These are phyloP conservation scores for Syngnathus rostellatus DNA, from an alignment of 2,797 vertebrate species.

Conservation along the genomic window DNA sequence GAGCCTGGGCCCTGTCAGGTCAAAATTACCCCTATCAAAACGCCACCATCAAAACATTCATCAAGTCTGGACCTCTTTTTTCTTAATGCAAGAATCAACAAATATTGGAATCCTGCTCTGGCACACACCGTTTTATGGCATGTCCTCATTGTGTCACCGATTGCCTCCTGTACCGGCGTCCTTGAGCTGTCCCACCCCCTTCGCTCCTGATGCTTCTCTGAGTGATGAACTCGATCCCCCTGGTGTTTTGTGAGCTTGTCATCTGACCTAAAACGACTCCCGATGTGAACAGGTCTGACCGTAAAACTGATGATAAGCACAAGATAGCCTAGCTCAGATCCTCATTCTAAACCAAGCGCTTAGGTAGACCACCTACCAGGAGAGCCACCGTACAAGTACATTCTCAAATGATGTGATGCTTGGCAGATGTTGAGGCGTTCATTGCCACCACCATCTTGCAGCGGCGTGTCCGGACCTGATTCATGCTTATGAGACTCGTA, in stretches of 20 bases:
- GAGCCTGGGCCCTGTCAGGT: conserved; percentile 78
- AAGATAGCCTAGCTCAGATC: background rate
- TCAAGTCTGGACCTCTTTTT: conserved; percentile 58
- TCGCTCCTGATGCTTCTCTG: conserved; percentile 46
- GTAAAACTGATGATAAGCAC: conserved; percentile 30
- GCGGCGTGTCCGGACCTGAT: too few species aligned
- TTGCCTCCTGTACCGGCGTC: conserved; percentile 16
- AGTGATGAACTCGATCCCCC: conserved; percentile 52
- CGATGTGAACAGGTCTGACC: conserved; percentile 51
- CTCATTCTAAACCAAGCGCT: background rate
- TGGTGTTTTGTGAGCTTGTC: conserved; percentile 49
- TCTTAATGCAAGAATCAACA: conserved; percentile 17
- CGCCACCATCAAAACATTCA: conserved; percentile 76
- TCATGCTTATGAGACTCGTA: too few species aligned
- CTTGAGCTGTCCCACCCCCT: conserved; percentile 20
- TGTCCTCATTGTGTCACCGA: conserved; percentile 24
- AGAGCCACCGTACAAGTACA: background rate
- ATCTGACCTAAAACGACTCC: conserved; percentile 48
- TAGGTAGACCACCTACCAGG: background rate
- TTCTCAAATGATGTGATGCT: background rate
- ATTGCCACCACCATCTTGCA: too few species aligned
- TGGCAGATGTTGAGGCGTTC: background rate
- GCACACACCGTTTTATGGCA: conserved; percentile 9
- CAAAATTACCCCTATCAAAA: conserved; percentile 84
- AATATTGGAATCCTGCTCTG: background rate